These are phyloP conservation scores for Petrolisthes manimaculis DNA, from an alignment of 2,888 invertebrate species.

Conservation along the genomic window DNA sequence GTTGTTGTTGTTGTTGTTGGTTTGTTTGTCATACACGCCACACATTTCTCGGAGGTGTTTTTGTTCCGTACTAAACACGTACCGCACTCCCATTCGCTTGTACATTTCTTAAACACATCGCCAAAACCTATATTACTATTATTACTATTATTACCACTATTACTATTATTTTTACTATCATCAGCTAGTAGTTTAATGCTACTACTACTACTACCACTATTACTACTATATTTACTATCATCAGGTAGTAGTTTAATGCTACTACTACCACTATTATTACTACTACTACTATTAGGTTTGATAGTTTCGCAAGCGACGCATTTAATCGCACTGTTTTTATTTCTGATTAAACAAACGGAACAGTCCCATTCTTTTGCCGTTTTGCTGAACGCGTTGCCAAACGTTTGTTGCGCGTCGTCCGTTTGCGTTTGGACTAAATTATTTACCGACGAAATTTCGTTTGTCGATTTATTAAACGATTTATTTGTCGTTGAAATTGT, in stretches of 20 bases:
- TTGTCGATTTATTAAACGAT: conserved; percentile 1
- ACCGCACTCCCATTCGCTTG: conserved; percentile 69
- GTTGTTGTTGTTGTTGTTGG: conserved; percentile 56
- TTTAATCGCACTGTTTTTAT: conserved; percentile 57
- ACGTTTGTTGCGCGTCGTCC: no score
- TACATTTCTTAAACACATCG: conserved; percentile 68
- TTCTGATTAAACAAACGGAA: conserved; percentile 66
- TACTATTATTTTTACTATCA: no score
- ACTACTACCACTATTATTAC: conserved; percentile 17
- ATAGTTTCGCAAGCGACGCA: conserved; percentile 68
- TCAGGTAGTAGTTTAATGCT: no score
- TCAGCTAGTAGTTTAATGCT: no score
- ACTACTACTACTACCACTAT: no score
- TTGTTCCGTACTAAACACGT: conserved; percentile 69
- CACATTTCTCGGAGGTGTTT: conserved; percentile 67
- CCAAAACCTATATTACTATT: conserved; percentile 65
- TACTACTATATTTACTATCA: no score
- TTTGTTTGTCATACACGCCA: conserved; percentile 68
- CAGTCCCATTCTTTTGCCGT: conserved; percentile 68
- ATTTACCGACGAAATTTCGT: conserved; percentile 37
- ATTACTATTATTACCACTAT: not conserved
- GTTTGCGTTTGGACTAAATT: no score
- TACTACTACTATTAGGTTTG: conserved; percentile 67
- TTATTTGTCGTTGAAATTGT: no score
- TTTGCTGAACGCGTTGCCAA: no score